Base-by-base conservation (phyloP, 2,113 vertebrate genomes). In the Himantopus leucocephalus region DNA sequence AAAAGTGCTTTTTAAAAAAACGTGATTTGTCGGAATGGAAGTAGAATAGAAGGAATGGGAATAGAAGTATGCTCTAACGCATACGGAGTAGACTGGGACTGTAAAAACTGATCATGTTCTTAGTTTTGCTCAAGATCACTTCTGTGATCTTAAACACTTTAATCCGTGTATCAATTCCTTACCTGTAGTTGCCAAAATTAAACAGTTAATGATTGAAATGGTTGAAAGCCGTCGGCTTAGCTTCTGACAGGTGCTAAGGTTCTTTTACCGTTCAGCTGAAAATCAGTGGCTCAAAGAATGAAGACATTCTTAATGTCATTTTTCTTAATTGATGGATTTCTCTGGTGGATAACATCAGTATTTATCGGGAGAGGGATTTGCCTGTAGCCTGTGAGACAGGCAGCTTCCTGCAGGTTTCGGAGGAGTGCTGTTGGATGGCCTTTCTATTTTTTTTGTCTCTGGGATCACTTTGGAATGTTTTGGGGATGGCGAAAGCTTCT, bases 121-220 rank as follows among this genome's bases (percentile, higher is more conserved):
- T 64, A n/a, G 20, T 43, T 70, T 35, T 66, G 29, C 63, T 76
- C 8, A 11, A 5, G 30, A 26, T 55, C 30, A 35, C 47, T 59
- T n/a, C 8, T 43, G 39, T 32, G 21, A 19, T 67, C 21, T 37
- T n/a, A 16, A 50, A 14, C 3, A 1, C 14, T 78, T 53, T 10
- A 21, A 22, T 43, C 45, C 3, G 0, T 8, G 1, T 14, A 9
- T 47, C 48, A 7, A 0, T 56, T 79, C 47, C 29, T 27, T 34
- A 2, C 67, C 20, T 32, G 47, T 10, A 39, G 11, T 20, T 39
- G 71, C 58, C 47, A 30, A 16, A 37, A 35, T 14, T 1, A 12
- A 29, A 0, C 41, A 34, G 21, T 1, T 9, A 13, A 30, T 9
- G 43, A 5, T 22, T 5, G 76, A 39, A 45, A 10, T 17, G 50